These are phyloP conservation scores for Lepeophtheirus nordmannii DNA, from an alignment of 2,888 invertebrate genomes.

Conservation along the genomic window DNA sequence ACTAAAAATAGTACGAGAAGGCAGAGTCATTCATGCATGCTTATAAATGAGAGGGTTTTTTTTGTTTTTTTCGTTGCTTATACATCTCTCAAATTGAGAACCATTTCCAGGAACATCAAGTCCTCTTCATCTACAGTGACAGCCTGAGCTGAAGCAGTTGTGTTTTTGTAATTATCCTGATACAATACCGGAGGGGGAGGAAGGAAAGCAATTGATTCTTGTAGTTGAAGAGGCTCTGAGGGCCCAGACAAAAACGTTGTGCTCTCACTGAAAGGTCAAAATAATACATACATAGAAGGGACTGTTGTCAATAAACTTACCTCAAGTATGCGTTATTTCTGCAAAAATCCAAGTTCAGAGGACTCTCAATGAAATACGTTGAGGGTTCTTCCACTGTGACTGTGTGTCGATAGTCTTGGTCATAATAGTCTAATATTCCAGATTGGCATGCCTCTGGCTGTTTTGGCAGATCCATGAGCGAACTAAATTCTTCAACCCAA, in stretches of 20 bases:
- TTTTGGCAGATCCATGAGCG: not conserved
- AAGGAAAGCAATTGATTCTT: not conserved
- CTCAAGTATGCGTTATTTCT: too few species aligned
- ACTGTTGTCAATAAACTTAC: not conserved
- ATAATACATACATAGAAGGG: not conserved
- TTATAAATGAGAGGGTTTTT: too few species aligned
- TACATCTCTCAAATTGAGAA: not conserved
- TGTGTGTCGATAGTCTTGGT: not conserved
- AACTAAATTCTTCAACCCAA: not conserved
- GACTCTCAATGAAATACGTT: not conserved
- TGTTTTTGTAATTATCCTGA: not conserved
- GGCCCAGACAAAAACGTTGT: not conserved
- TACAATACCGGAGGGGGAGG: not conserved
- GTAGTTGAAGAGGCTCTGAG: not conserved
- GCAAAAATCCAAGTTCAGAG: not conserved
- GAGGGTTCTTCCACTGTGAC: not conserved
- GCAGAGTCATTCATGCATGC: too few species aligned
- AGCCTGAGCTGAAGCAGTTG: not conserved
- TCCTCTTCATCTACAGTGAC: not conserved
- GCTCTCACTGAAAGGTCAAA: not conserved
- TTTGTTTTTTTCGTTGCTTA: not conserved
- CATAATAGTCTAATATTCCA: not conserved
- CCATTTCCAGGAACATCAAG: slow-evolving; percentile 3
- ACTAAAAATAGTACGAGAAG: too few species aligned
- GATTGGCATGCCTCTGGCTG: not conserved